Percentiles rank a stretch among this genome's conserved stretches.
Conservation (phyloP, 2,797 vertebrate genomes). For the Nyctibius grandis region DNA sequence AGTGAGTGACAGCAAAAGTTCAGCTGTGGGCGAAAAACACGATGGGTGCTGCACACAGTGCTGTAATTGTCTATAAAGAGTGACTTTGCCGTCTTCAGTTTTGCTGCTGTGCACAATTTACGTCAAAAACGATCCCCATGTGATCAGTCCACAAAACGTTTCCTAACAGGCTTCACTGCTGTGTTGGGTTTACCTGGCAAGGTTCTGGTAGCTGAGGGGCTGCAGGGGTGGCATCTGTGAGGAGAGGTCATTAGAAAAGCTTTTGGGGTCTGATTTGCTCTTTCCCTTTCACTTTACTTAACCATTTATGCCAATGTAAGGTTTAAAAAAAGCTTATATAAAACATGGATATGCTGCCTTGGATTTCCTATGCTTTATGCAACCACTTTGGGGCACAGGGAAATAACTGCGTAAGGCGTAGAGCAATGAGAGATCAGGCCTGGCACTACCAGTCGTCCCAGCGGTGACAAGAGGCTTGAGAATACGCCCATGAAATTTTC, state of each 20-base stretch:
- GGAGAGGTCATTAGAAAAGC: background rate
- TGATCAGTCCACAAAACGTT: no score
- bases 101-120: background rate
- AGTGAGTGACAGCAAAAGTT: background rate
- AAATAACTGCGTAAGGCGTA: rapidly evolving
- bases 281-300: background rate
- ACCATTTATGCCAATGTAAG: background rate
- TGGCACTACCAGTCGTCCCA: background rate
- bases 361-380: background rate
- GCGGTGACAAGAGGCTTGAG: background rate
- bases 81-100: background rate
- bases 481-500: background rate
- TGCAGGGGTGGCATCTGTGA: background rate
- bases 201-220: background rate
- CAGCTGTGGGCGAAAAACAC: background rate
- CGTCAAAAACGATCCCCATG: rapidly evolving
- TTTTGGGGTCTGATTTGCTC: background rate
- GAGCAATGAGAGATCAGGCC: background rate
- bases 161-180: background rate
- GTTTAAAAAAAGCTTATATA: background rate
- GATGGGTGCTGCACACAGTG: background rate
- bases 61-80: background rate
- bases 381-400: background rate
- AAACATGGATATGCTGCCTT: background rate
- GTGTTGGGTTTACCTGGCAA: rapidly evolving